Base-by-base conservation (phyloP, 2,797 vertebrate species). In the Schizothorax lantsangensis region DNA sequence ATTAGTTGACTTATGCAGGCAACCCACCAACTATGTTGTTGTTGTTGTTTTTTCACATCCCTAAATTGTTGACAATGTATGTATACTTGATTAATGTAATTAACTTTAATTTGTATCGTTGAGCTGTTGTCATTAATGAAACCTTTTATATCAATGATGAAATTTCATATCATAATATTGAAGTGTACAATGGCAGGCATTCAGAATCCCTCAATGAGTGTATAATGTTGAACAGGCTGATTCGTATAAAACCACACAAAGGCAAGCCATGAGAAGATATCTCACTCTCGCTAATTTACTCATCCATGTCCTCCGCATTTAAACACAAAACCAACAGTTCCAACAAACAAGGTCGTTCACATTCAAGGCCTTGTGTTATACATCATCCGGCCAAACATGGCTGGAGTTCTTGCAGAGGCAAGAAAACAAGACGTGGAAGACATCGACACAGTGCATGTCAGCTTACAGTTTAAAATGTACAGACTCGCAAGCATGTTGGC, bases 251-350 rank as follows among this genome's bases (percentile, higher is more conserved):
- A 40, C 2, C 66, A 71, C 11, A 83, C 52, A 73, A 15, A 83
- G n/a, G 38, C 11, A 30, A 14, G 23, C 11, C 33, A 81, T 36
- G 19, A 45, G 54, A 57, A 40, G 81, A 83, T 43, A 72, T 43
- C n/a, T 40, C n/a, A 21, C 4, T 43, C 68, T 59, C 17, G 1
- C 52, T 45, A 23, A 82, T 82, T 71, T 69, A 71, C 66, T 82
- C 43, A 49, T 47, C 33, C 81, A 15, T 71, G n/a, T 40, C 81
- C 47, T 82, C 49, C 68, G 33, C 36, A 83, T 57, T 72, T 40
- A 72, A 72, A 83, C 66, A 72, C 15, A 83, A 83, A 59, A 15
- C 23, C 36, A 45, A 73, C 52, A 6, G 6, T 30, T 84, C 40
- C 26, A 47, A 11, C 54, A 75, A 84, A 62, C 17, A 45, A 47